These are phyloP conservation scores for Lasioglossum calceatum DNA, from an alignment of 2,888 invertebrate species.

Conservation along the genomic window DNA sequence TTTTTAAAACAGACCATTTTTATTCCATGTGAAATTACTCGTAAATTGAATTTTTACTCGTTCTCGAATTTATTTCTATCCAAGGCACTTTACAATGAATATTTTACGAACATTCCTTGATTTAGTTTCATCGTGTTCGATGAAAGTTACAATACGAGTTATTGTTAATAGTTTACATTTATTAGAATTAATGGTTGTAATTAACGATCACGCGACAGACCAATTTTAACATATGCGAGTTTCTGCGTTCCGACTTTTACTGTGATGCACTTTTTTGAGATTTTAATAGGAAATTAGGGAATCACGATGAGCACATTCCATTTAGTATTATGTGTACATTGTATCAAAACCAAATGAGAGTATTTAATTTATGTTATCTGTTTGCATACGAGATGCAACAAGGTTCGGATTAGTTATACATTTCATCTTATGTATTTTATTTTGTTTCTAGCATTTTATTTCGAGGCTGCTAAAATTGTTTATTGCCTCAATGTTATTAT, in stretches of 20 bases:
- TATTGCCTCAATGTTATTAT: background rate
- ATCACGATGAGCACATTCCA: slow-evolving; percentile 50
- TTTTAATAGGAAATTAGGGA: slow-evolving; percentile 19
- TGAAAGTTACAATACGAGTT: background rate
- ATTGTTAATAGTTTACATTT: background rate
- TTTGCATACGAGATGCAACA: slow-evolving; percentile 18
- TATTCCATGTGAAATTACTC: slow-evolving; percentile 1
- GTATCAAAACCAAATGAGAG: slow-evolving; percentile 56
- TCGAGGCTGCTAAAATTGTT: background rate
- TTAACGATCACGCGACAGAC: slow-evolving; percentile 13
- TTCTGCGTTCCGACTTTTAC: slow-evolving; percentile 45
- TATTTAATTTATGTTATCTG: slow-evolving; percentile 52
- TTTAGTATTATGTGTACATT: slow-evolving; percentile 54
- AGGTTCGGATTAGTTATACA: slow-evolving; percentile 1
- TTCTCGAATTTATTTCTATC: background rate
- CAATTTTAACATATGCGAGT: slow-evolving; percentile 25
- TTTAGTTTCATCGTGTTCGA: background rate
- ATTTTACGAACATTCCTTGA: background rate
- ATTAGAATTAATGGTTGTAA: background rate
- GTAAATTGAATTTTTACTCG: slow-evolving; percentile 4
- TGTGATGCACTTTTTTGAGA: slow-evolving; percentile 56
- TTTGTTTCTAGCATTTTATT: background rate
- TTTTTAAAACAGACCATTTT: slow-evolving; percentile 23
- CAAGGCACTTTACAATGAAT: background rate
- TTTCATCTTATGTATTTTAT: background rate